Evolutionary conservation across 2,113 vertebrate genomes (phyloP).

Genomic region (Ptyas mucosa): DNA sequence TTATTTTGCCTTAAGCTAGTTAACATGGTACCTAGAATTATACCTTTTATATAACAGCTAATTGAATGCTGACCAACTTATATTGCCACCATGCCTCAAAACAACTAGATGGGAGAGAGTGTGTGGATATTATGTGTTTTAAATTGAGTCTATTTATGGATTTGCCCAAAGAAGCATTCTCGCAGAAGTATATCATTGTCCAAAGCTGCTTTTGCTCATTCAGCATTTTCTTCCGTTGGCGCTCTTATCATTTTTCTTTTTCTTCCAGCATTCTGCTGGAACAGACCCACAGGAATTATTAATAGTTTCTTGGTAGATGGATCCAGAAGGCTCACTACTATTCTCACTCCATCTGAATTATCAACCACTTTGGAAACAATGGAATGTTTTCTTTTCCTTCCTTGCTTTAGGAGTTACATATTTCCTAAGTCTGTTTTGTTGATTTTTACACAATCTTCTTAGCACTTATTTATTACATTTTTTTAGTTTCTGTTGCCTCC

Average conservation of each 20-base stretch:
- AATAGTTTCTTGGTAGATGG: conserved; percentile 24
- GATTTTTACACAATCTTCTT: conserved; percentile 16
- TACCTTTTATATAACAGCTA: background rate
- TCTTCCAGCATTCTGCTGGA: conserved; percentile 10
- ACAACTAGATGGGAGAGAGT: background rate
- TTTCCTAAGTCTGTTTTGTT: conserved; percentile 20
- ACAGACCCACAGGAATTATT: conserved; percentile 18
- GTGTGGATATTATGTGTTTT: background rate
- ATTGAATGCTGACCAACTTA: background rate
- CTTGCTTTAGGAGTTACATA: conserved; percentile 17
- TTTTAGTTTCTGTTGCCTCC: background rate
- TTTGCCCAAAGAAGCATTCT: background rate
- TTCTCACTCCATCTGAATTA: conserved; percentile 20
- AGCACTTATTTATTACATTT: background rate
- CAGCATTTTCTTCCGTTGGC: background rate
- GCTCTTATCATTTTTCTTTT: conserved; percentile 1
- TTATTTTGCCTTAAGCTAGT: background rate
- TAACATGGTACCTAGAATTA: background rate
- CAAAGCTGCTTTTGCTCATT: background rate
- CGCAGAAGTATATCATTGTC: background rate
- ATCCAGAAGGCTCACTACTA: conserved; percentile 9
- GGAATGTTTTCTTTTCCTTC: conserved; percentile 15
- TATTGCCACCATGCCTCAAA: background rate
- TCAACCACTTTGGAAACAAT: conserved; percentile 23
- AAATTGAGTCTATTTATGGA: background rate